phyloP scores from a whole-genome alignment of 2,113 vertebrate species.

The Acrocephalus kingi region DNA sequence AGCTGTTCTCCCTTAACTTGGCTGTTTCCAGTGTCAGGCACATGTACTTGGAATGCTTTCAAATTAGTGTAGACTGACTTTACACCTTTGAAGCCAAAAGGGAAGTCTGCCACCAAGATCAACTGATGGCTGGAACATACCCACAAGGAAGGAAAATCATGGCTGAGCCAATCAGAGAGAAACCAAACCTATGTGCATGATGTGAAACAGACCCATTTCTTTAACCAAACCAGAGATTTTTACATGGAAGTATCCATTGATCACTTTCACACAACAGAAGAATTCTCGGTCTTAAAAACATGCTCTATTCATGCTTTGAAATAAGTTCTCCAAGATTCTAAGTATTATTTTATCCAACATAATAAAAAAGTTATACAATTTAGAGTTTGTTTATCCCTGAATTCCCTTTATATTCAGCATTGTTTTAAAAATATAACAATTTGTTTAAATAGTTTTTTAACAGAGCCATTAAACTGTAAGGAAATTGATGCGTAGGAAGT shows the following conservation, averaged over 20 bases:
- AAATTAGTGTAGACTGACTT: background rate
- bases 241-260: background rate
- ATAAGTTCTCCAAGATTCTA: background rate
- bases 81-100: background rate
- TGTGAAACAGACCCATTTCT: background rate
- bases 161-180: background rate
- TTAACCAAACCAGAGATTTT: background rate
- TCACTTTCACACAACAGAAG: background rate
- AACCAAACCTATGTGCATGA: background rate
- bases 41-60: slow-evolving; percentile 5
- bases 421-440: background rate
- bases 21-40: background rate
- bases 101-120: slow-evolving; percentile 7
- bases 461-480: background rate
- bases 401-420: background rate
- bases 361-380: background rate
- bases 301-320: background rate
- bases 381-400: background rate
- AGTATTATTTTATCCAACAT: background rate
- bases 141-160: background rate
- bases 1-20: background rate
- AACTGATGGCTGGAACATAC: slow-evolving; percentile 6
- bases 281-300: background rate
- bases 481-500: background rate
- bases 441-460: background rate